Base-by-base conservation (phyloP, 2,797 vertebrate species). In the Chaunax sp. region DNA sequence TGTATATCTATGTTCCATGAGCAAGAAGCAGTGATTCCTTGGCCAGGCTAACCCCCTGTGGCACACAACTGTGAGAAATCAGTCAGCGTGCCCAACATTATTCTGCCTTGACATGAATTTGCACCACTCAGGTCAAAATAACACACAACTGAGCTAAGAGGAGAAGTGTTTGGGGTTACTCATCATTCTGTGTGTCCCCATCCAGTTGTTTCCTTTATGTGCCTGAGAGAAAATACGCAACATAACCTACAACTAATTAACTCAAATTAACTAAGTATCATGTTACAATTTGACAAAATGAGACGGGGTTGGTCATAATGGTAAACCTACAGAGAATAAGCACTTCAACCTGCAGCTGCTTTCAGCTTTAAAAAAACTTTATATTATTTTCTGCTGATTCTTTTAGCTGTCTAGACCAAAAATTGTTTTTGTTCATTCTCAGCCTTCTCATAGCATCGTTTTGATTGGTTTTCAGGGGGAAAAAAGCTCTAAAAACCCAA, bases 51-150 rank as follows among this genome's bases (percentile, higher is more conserved):
- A 59, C 33, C 69, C 78, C 78, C 63, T 35, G 63, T 80, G 82
- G 81, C 81, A 64, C 64, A 37, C 11, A 60, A 80, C 81, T 74
- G 67, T 49, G 64, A 83, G 59, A 81, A 82, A 90, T 89, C 66
- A 80, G 62, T 75, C 33, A 35, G 33, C 33, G 67, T 74, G 49
- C 62, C 69, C 69, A 49, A 72, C 69, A 79, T 84, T 72, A 70
- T 69, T 74, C 50, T 59, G 58, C 49, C 64, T 52, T 56, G 57
- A 82, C 63, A 71, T 53, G 72, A 71, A 76, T 79, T 63, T 65
- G 66, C 45, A 35, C 81, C 64, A 70, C 51, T 56, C 38, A 2
- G 14, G 70, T 65, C 70, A 71, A 76, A 58, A 67, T 45, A 80
- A 61, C 57, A 56, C 69, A 64, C 37, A 72, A 66, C 62, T 72